Evolutionary conservation across 2,113 vertebrate genomes (phyloP), one percentile per base, ranked within the genome.

Genomic region (Promerops cafer): DNA sequence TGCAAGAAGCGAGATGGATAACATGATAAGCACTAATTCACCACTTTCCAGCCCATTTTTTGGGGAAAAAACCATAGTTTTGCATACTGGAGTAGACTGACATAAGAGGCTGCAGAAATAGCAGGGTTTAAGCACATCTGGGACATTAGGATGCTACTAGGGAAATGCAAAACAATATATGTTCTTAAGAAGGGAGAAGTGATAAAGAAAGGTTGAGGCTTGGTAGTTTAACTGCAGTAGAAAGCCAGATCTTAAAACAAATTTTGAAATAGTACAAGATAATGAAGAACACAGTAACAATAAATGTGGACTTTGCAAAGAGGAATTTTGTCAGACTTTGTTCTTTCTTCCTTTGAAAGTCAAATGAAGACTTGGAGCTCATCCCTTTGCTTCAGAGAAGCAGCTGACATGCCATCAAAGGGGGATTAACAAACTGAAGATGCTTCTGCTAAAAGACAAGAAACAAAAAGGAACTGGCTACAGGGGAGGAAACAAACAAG

Each of bases 271-370:
- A 72, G 49, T 31, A 45, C 39, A 64, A 84, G 45, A 12, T 40
- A 83, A 76, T 27, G 9, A 85, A 76, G 82, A 50, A 28, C 7
- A 44, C 28, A 50, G 6, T 40, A 78, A 68, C 57, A 86, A 60
- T 69, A 75, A 71, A 52, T 10, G 30, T 7, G 26, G 61, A 76
- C 23, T 83, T 80, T 17, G 10, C 45, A 81, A 86, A 69, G 59
- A 49, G 45, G 45, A 76, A 15, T 86, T 66, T 84, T 83, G 75
- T 76, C 71, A 95, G 85, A 57, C 89, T 94, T 93, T 83, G 59
- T 77, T 93, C 75, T 83, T 76, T 52, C 59, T 76, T 61, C 52
- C 59, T 92, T 95, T 94, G 71, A 94, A 90, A 93, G 45, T 82
- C 53, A 65, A 69, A 95, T 75, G 71, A 80, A 93, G 16, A 45